Evolutionary conservation across 2,113 vertebrate genomes (phyloP), one percentile per base, ranked within the genome.

Genomic region (Conger conger): DNA sequence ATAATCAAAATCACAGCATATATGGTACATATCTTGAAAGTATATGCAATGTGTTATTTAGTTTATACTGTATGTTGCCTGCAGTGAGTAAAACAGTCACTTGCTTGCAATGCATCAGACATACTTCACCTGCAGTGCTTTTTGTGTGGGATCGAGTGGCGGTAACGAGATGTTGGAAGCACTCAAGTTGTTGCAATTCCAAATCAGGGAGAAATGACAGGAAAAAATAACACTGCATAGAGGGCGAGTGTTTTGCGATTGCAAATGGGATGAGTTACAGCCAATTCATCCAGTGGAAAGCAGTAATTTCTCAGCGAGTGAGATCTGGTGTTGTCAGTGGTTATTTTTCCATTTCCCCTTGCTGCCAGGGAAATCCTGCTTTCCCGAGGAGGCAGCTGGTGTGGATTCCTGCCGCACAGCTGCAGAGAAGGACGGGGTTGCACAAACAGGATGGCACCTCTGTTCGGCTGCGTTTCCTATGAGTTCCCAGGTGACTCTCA

Each of bases 391-490:
- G 42, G 6, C 68, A 53, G 42, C 68, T 77, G 45, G 60, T 53
- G 1, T 45, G 4, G 33, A 20, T 50, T 86, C 35, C 42, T 27
- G 30, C 4, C 9, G 9, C 23, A 36, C 63, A 86, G 57, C 80
- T 76, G 68, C 68, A 2, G n/a, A 73, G 27, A 30, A n/a, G 68
- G 27, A 38, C 38, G 16, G 79, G 30, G 83, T 50, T 79, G 23
- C 23, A 73, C 82, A 63, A 88, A 84, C 79, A 87, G 86, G 86
- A 88, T 88, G 84, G 86, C 84, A n/a, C 6, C 36, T n/a, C 40
- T 35, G 60, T 53, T 20, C 38, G 1, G 73, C 27, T 4, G 13
- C 83, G 85, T 89, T 92, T 92, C 91, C 86, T 87, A 82, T 85
- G 1, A 86, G 79, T 78, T 84, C 63, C 13, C 87, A 13, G 68